These are phyloP conservation scores for Agrochola circellaris DNA, from an alignment of 2,888 invertebrate genomes.

Conservation along the genomic window DNA sequence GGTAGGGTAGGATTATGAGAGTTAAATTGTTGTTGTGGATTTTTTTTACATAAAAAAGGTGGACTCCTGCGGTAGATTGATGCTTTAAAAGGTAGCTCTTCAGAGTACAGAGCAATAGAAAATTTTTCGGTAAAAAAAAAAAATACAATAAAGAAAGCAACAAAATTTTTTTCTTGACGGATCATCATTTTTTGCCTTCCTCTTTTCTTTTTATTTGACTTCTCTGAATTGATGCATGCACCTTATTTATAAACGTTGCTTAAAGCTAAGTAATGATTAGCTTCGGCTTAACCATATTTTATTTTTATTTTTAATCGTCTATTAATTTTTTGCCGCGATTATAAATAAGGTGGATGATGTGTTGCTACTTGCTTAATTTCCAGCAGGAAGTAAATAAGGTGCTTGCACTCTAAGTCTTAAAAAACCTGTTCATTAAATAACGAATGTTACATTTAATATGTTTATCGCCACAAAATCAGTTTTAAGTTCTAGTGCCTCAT, in stretches of 20 bases:
- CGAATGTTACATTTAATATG: neutral
- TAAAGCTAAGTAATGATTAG: no score
- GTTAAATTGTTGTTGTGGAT: slow-evolving; percentile 5
- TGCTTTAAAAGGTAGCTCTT: neutral
- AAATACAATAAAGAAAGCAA: neutral
- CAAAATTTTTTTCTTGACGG: no score
- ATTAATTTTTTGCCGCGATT: no score
- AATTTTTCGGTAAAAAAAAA: neutral
- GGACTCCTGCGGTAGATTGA: neutral
- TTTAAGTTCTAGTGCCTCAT: slow-evolving; percentile 31
- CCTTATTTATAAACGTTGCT: no score
- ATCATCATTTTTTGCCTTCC: no score
- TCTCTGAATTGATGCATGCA: neutral
- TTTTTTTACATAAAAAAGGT: slow-evolving; percentile 1
- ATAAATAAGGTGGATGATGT: neutral
- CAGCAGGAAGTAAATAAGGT: neutral
- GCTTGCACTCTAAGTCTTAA: neutral
- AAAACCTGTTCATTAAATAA: neutral
- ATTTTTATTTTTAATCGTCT: no score
- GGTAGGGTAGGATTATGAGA: slow-evolving; percentile 31
- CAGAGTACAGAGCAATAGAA: neutral
- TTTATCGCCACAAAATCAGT: slow-evolving; percentile 20
- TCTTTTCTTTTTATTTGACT: neutral
- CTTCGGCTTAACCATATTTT: no score
- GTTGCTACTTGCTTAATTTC: neutral